Base-by-base conservation (phyloP, 2,113 vertebrate species). In the Ramphastos sulfuratus region DNA sequence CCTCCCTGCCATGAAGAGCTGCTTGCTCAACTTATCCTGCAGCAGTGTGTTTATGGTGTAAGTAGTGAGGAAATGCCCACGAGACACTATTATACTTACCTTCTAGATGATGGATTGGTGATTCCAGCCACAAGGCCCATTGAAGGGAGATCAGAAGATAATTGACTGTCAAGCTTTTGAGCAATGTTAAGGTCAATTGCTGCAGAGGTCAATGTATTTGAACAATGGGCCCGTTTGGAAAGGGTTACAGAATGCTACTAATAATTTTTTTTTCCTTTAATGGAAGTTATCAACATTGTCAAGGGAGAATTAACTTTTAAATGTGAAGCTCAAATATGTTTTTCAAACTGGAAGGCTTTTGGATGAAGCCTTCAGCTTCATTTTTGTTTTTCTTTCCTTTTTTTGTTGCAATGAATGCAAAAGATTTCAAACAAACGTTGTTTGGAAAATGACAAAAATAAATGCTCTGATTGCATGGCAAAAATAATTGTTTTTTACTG, bases 121-220 rank as follows among this genome's bases (percentile, higher is more conserved):
- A 93, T 98, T 97, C 97, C 96, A 97, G 93, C 92, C 84, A 93
- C 75, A 94, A 97, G 91, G 82, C 91, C 94, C 78, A 94, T 95
- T 96, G 96, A 97, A 97, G 92, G 78, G 87, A 97, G 90, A 97
- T 98, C 95, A 97, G 95, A 84, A 97, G 97, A 97, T 97, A 98
- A 98, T 97, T 97, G 97, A 96, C 97, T 97, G 97, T 96, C 97
- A 97, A 94, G 93, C 66, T 95, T 96, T 95, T 97, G 96, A 97
- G 94, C 94, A 96, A 97, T 97, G 96, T 94, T 96, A 96, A 97
- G 96, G 96, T 97, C 97, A 97, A 97, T 97, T 93, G 94, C 95
- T 92, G 93, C 73, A 82, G 96, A 97, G 96, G 93, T 97, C 96
- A 80, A 92, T 97, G 96, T 94, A 60, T 97, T 96, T 97, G 97